Percentiles rank a stretch among this genome's conserved stretches.
Conservation (phyloP, 2,113 vertebrate species). For the Narcine bancroftii region DNA sequence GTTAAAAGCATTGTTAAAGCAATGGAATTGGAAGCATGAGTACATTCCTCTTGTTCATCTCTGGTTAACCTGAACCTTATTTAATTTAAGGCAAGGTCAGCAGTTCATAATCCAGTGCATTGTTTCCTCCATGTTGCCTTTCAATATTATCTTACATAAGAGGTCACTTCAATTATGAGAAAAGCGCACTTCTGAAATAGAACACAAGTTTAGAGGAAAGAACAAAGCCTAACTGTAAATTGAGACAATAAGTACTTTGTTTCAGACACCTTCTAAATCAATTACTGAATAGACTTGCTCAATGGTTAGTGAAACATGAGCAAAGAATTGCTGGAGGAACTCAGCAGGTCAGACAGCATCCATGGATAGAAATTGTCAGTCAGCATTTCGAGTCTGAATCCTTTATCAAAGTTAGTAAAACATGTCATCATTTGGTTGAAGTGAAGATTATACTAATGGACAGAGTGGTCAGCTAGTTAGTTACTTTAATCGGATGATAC, state of each 20-base stretch:
- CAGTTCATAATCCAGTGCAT: background rate
- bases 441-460: background rate
- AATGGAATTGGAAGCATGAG: background rate
- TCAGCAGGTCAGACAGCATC: too few species aligned
- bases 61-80: background rate
- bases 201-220: background rate
- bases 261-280: background rate
- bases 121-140: background rate
- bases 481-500: too few species aligned
- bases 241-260: background rate
- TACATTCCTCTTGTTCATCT: background rate
- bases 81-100: background rate
- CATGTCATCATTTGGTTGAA: background rate
- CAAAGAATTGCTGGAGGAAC: too few species aligned
- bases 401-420: background rate
- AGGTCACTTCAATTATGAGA: background rate
- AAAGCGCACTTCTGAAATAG: constrained; percentile 4
- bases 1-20: background rate
- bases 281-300: background rate
- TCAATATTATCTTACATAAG: background rate
- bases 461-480: background rate
- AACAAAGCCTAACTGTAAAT: constrained; percentile 11
- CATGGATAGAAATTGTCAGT: too few species aligned
- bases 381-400: too few species aligned
- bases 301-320: background rate